Evolutionary conservation across 2,113 vertebrate species (phyloP).

Genomic region (Octodon degus): DNA sequence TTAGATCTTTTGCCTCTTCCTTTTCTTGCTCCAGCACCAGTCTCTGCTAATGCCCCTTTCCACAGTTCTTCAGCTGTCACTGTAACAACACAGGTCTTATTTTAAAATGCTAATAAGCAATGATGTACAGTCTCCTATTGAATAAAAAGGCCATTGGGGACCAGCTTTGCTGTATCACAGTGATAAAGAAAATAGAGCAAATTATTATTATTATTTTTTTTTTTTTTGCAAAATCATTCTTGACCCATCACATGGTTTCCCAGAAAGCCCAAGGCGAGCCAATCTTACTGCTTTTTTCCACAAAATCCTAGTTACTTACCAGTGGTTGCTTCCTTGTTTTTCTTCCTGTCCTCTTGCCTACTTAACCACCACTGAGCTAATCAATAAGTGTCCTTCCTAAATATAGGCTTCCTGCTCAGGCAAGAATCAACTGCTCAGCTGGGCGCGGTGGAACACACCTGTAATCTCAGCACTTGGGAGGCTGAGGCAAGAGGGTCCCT

Average conservation of each 20-base stretch:
- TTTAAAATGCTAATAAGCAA: constrained; percentile 24
- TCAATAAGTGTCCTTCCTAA: constrained; percentile 1
- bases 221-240: not conserved
- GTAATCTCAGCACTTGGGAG: not conserved
- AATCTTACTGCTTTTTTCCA: not conserved
- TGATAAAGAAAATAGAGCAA: not conserved
- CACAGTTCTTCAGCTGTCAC: constrained; percentile 95
- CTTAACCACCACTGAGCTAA: not conserved
- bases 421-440: not conserved
- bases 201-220: not conserved
- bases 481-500: not conserved
- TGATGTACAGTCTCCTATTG: not conserved
- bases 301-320: not conserved
- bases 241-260: not conserved
- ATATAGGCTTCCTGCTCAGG: not conserved
- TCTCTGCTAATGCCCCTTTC: constrained; percentile 94
- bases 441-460: too few relatives aligned
- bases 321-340: not conserved
- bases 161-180: not conserved
- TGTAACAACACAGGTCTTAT: constrained; percentile 81
- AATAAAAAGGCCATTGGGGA: not conserved
- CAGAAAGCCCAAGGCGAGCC: not conserved
- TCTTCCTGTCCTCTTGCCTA: not conserved
- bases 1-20: constrained; percentile 95
- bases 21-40: constrained; percentile 89